These are phyloP conservation scores for Lepus timidus DNA, from an alignment of 2,113 vertebrate genomes.

Conservation along the genomic window DNA sequence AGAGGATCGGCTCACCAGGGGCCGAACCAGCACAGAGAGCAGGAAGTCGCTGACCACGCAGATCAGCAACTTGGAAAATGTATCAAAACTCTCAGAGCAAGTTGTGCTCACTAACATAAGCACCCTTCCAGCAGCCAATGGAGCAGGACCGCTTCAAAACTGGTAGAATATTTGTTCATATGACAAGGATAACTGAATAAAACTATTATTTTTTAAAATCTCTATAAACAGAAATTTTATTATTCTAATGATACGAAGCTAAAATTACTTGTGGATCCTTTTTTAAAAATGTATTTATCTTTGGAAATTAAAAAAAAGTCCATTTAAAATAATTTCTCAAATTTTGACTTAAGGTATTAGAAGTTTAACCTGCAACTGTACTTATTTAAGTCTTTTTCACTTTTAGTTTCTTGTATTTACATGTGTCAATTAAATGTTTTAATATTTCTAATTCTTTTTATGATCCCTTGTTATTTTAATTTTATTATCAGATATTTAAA, in stretches of 20 bases:
- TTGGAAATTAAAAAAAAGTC: conserved; percentile 68
- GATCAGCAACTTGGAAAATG: conserved; percentile 93
- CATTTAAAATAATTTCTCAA: conserved; percentile 67
- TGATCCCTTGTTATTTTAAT: conserved; percentile 49
- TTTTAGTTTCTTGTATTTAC: conserved; percentile 12
- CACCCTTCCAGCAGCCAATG: conserved; percentile 84
- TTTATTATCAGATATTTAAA: not conserved
- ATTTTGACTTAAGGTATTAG: conserved; percentile 53
- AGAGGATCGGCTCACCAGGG: conserved; percentile 87
- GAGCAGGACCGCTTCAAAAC: conserved; percentile 73
- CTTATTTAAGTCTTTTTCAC: conserved; percentile 53
- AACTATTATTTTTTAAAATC: conserved; percentile 60
- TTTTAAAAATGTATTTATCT: conserved; percentile 34
- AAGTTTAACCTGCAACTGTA: conserved; percentile 41
- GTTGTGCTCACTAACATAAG: conserved; percentile 90
- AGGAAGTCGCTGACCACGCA: conserved; percentile 97
- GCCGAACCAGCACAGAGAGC: conserved; percentile 92
- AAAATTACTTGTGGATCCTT: conserved; percentile 50
- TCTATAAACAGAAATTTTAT: conserved; percentile 74
- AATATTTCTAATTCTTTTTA: conserved; percentile 59
- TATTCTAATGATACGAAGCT: conserved; percentile 26
- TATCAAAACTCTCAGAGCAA: conserved; percentile 94
- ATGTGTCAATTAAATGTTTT: conserved; percentile 36
- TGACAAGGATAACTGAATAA: conserved; percentile 31
- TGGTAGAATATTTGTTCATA: conserved; percentile 75